Conservation (phyloP, 1,140 invertebrate genomes). For the Homalodisca vitripennis region DNA sequence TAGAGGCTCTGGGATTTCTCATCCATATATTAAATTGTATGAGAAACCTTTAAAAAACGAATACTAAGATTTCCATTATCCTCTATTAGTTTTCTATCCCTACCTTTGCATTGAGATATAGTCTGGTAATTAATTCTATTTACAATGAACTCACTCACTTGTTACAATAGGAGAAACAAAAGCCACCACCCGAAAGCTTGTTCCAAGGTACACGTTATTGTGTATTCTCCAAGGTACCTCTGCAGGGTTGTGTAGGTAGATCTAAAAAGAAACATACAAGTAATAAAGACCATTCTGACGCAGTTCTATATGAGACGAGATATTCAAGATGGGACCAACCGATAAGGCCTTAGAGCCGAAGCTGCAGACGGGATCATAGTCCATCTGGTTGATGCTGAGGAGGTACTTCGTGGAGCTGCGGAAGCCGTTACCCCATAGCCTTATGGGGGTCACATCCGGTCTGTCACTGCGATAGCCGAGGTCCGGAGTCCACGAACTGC, state of each 20-base stretch:
- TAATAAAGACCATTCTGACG: no score
- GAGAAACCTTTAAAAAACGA: no score
- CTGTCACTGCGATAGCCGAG: neutral
- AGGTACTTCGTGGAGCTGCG: neutral
- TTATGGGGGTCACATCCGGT: neutral
- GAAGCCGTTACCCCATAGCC: constrained; percentile 10
- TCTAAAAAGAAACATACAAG: constrained; percentile 12
- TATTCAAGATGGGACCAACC: neutral
- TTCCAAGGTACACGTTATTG: constrained; percentile 1
- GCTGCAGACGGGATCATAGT: constrained; percentile 17
- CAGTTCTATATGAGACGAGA: neutral
- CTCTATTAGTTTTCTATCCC: no score
- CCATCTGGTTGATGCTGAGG: neutral
- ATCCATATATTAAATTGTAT: no score
- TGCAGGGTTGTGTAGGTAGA: constrained; percentile 30
- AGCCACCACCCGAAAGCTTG: neutral
- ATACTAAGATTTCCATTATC: no score
- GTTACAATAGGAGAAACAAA: constrained; percentile 5
- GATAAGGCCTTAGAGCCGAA: neutral
- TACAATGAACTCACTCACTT: neutral
- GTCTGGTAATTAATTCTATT: no score
- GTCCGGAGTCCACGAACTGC: constrained; percentile 21
- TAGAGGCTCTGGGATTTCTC: no score
- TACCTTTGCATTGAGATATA: no score
- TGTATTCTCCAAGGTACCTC: constrained; percentile 19